phyloP scores from a whole-genome alignment of 2,888 invertebrate species.

The Macrosiphum euphorbiae region DNA sequence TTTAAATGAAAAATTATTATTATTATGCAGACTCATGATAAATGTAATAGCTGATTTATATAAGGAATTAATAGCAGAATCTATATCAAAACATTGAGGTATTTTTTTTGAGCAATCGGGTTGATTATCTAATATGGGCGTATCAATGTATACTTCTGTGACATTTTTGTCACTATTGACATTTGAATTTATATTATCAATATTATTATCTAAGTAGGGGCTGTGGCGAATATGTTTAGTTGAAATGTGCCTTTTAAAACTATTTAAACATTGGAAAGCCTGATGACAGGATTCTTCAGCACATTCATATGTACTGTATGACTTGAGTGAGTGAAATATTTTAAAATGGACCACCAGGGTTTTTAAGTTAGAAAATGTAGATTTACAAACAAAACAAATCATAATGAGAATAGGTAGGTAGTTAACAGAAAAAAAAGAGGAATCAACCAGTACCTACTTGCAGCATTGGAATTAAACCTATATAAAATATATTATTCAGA shows the following conservation, averaged over 20 bases:
- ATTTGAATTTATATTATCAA: background rate
- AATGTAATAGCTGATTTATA: slow-evolving; percentile 20
- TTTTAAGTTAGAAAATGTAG: background rate
- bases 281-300: background rate
- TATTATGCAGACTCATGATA: slow-evolving; percentile 18
- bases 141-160: background rate
- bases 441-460: no score
- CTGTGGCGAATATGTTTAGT: background rate
- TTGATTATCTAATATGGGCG: background rate
- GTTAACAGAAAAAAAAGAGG: no score
- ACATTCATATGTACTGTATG: slow-evolving; percentile 18
- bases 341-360: background rate
- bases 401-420: no score
- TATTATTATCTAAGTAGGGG: background rate
- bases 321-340: background rate
- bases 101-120: background rate
- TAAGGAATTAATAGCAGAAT: slow-evolving; percentile 1
- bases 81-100: background rate
- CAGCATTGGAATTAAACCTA: no score
- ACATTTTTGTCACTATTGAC: background rate
- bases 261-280: slow-evolving; percentile 23
- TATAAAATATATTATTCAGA: no score
- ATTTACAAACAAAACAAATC: slow-evolving; percentile 6
- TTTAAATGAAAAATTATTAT: slow-evolving; percentile 14
- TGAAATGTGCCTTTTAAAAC: slow-evolving; percentile 11